Evolutionary conservation across 2,797 vertebrate genomes (phyloP).

Genomic region (Poecilia velifera): DNA sequence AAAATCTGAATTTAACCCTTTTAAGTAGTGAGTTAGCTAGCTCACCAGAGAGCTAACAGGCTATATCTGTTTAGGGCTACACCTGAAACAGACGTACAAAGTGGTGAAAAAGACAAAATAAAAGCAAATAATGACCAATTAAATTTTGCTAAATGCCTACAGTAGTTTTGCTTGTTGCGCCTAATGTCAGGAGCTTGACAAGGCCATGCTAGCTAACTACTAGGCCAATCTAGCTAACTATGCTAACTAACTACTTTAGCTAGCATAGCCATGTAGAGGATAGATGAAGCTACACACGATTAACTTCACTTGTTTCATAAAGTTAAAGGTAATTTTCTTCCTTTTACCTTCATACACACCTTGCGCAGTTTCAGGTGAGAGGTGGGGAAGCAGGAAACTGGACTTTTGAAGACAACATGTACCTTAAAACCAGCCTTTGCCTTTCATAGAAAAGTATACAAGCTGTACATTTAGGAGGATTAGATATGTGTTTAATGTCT

Average conservation of each 20-base stretch:
- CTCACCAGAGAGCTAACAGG: not conserved
- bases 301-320: not conserved
- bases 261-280: not conserved
- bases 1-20: not conserved
- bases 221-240: not conserved
- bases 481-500: not conserved
- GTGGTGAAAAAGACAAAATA: not conserved
- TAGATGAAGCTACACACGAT: not conserved
- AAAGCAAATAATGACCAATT: not conserved
- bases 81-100: not conserved
- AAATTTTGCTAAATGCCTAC: not conserved
- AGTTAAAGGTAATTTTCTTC: not conserved
- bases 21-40: not conserved
- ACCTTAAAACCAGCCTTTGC: conserved; percentile 1
- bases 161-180: not conserved
- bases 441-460: not conserved
- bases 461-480: not conserved
- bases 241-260: not conserved
- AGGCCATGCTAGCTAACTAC: not conserved
- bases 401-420: not conserved
- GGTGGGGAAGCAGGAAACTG: not conserved
- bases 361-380: not conserved
- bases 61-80: not conserved
- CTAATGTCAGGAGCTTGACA: not conserved
- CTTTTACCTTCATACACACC: not conserved